Base-by-base conservation (phyloP, 1,140 invertebrate species). In the Lepidostoma basale region DNA sequence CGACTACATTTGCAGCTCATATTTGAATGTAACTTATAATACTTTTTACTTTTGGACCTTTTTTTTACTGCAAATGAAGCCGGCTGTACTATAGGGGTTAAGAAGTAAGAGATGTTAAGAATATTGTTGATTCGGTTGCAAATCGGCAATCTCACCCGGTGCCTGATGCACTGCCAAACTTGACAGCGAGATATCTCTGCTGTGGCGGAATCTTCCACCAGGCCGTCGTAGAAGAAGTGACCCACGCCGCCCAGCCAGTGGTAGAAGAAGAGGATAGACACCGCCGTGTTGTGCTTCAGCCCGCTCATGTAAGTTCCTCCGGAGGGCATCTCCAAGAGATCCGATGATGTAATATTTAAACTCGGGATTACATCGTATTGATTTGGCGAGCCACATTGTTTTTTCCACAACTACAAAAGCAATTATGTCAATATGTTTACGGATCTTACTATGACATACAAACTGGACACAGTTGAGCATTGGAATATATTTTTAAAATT, bases 111-210 rank as follows among this genome's bases (percentile, higher is more conserved):
- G 6, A n/a, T 9, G 8, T 47, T 14, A 8, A 52, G 20, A 52
- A 18, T 52, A 6, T 10, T 52, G 12, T 52, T 12, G n/a, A 52
- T 52, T 47, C 20, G 40, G 12, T 5, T n/a, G 18, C 14, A 45
- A 16, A 45, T 18, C 44, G 0, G 26, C 28, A 16, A 60, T 75
- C 75, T 79, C 74, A 86, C 88, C 72, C 82, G 76, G 74, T 90
- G 88, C 64, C 84, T 78, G 60, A 91, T 86, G 88, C 89, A 91
- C 76, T 92, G 89, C 89, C 89, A 91, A 30, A 92, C 83, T 79
- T 91, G 88, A 10, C 84, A 86, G 44, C 89, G 82, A 3, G 88
- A 89, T 70, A 91, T 91, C 77, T 92, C 89, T 3, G 89, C 89
- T 0, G 90, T 92, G 3, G 89, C 90, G 0, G 89, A 90, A 77